Conservation (phyloP, 2,888 invertebrate species). For the Protophormia terraenovae region DNA sequence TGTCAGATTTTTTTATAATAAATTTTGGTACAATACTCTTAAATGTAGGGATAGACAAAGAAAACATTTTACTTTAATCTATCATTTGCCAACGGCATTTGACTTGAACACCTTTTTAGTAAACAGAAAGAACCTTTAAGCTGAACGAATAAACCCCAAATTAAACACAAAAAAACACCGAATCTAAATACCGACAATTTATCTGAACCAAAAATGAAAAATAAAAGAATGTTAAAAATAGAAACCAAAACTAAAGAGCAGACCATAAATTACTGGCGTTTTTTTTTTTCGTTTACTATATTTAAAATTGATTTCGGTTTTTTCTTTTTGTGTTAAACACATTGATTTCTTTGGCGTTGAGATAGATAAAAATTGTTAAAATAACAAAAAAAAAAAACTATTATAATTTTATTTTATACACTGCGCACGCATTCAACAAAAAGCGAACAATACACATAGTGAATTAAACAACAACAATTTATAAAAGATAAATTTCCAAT, state of each 20-base stretch:
- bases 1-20: too few species aligned
- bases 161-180: background rate
- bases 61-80: background rate
- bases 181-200: background rate
- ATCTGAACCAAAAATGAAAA: background rate
- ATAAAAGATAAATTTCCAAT: conserved; percentile 56
- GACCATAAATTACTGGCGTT: conserved; percentile 11
- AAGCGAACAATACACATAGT: background rate
- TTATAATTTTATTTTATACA: background rate
- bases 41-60: background rate
- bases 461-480: background rate
- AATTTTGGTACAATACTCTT: too few species aligned
- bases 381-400: background rate
- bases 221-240: background rate
- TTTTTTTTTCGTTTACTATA: background rate
- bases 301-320: conserved; percentile 10
- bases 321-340: background rate
- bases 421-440: conserved; percentile 38
- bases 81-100: background rate
- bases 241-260: background rate
- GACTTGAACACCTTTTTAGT: background rate
- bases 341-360: background rate
- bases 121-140: background rate
- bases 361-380: conserved; percentile 10
- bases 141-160: background rate